These are phyloP conservation scores for Dicrostonyx torquatus DNA, from an alignment of 2,797 vertebrate genomes.

Conservation along the genomic window DNA sequence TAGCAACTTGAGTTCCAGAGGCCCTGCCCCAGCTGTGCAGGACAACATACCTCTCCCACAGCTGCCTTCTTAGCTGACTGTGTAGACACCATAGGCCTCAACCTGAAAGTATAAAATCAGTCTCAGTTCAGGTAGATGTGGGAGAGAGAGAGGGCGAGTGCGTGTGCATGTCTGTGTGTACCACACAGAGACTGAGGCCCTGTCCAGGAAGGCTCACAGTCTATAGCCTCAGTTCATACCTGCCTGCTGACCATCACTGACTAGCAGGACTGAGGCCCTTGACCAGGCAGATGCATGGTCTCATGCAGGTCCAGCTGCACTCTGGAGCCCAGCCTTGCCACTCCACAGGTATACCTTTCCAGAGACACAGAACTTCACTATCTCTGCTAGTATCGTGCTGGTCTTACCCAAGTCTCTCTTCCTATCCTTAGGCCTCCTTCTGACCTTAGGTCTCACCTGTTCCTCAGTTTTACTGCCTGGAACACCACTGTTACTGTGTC, in stretches of 20 bases:
- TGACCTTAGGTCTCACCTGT: neutral
- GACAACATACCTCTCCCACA: constrained; percentile 87
- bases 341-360: neutral
- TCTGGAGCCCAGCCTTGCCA: neutral
- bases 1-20: neutral
- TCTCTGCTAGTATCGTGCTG: neutral
- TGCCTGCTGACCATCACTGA: neutral
- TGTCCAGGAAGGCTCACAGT: neutral
- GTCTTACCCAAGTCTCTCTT: neutral
- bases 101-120: constrained; percentile 79
- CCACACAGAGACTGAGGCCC: neutral
- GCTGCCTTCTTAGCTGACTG: constrained; percentile 91
- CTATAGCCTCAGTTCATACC: neutral
- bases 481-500: neutral
- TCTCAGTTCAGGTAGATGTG: neutral
- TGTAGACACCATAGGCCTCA: constrained; percentile 91
- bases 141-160: neutral
- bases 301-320: neutral
- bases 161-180: neutral
- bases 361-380: neutral
- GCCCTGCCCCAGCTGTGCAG: neutral
- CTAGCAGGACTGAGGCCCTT: rapidly evolving
- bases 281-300: neutral
- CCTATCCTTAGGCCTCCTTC: neutral
- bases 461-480: neutral